phyloP scores from a whole-genome alignment of 2,113 vertebrate genomes.

The Zeus faber region DNA sequence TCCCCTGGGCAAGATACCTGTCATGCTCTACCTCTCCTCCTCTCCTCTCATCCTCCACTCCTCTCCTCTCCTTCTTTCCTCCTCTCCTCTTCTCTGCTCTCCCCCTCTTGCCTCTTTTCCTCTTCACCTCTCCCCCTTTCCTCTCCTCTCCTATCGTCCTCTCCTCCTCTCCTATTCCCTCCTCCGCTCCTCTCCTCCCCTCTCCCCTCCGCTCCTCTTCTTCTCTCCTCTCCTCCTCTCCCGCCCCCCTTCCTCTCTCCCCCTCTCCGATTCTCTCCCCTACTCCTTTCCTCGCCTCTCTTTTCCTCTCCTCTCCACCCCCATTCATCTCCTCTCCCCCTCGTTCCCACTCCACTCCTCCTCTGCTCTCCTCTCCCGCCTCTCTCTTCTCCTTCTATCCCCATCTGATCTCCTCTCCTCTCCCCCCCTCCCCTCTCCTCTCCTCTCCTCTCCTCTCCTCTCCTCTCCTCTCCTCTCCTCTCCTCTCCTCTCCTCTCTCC shows the following conservation, averaged over 20 bases:
- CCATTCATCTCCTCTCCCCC: background rate
- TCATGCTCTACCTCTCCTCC: slow-evolving; percentile 18
- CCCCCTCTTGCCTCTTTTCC: background rate
- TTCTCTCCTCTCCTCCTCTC: no score
- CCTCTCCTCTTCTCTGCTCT: background rate
- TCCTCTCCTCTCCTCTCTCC: background rate
- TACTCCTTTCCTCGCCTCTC: no score
- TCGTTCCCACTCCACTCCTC: background rate
- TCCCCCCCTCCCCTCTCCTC: background rate
- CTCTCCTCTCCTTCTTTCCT: background rate
- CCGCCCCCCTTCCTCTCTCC: background rate
- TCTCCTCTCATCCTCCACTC: background rate
- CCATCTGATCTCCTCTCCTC: background rate
- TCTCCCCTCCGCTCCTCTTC: background rate
- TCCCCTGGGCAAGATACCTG: slow-evolving; percentile 33
- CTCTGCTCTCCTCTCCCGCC: no score
- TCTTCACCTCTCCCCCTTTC: no score
- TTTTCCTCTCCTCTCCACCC: no score
- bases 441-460: background rate
- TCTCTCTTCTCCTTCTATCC: background rate
- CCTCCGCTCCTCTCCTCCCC: background rate
- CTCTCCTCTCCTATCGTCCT: slow-evolving; percentile 6
- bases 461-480: background rate
- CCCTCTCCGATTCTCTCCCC: background rate
- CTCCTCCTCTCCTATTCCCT: background rate